Percentiles rank a stretch among this genome's conserved stretches.
These are phyloP conservation scores for Pollenia labialis DNA, from an alignment of 2,888 invertebrate genomes.

Conservation along the genomic window DNA sequence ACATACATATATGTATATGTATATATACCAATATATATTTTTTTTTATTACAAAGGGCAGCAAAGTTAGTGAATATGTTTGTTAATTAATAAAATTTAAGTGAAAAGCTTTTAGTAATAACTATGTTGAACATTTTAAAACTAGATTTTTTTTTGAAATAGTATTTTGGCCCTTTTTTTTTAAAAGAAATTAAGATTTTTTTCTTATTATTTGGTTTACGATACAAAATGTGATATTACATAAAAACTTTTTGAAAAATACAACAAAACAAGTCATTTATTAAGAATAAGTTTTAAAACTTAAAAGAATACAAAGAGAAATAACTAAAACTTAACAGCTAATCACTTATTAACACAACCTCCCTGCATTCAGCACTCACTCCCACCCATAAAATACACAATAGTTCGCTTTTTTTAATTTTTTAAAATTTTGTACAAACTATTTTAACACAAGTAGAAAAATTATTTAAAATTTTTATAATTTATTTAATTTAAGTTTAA, in stretches of 20 bases:
- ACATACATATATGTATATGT: too few relatives aligned
- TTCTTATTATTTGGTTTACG: constrained; percentile 42
- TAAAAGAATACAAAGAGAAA: constrained; percentile 59
- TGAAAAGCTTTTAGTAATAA: not conserved
- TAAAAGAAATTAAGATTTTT: constrained; percentile 41
- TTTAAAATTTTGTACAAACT: constrained; percentile 1
- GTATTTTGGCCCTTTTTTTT: not conserved
- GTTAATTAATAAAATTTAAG: constrained; percentile 9
- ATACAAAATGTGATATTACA: constrained; percentile 69
- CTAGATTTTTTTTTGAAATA: constrained; percentile 11
- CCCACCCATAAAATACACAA: constrained; percentile 5
- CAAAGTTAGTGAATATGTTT: constrained; percentile 6
- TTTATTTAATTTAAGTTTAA: constrained; percentile 59
- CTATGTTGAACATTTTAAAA: not conserved
- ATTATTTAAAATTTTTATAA: constrained; percentile 56
- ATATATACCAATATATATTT: too few relatives aligned
- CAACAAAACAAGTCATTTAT: constrained; percentile 65
- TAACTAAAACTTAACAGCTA: constrained; percentile 22
- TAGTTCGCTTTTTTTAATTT: constrained; percentile 3
- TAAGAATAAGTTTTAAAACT: constrained; percentile 67
- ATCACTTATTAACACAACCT: constrained; percentile 26
- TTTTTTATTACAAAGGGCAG: not conserved
- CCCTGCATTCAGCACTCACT: not conserved
- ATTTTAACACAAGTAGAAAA: constrained; percentile 60
- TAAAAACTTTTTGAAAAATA: constrained; percentile 54